These are phyloP conservation scores for Steinernema feltiae DNA, from an alignment of 1,140 invertebrate genomes.

Conservation along the genomic window DNA sequence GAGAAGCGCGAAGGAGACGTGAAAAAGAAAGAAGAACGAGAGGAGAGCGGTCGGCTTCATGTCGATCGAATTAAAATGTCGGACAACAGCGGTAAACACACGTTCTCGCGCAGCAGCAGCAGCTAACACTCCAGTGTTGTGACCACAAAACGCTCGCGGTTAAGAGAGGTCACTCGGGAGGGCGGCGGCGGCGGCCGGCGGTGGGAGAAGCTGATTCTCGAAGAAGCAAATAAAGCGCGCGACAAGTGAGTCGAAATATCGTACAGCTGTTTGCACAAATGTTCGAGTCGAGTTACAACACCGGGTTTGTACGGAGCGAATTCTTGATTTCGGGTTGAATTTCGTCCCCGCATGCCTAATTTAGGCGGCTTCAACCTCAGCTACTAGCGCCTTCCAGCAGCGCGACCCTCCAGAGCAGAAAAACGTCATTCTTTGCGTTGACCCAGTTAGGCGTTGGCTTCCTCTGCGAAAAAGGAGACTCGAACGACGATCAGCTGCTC, in stretches of 20 bases:
- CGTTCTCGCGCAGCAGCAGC: background rate
- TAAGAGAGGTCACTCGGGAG: slow-evolving; percentile 10
- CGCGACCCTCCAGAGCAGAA: no score
- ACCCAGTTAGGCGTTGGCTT: no score
- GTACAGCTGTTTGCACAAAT: slow-evolving; percentile 13
- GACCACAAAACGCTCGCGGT: background rate
- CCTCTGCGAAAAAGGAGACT: no score
- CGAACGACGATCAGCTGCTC: no score
- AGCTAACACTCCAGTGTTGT: background rate
- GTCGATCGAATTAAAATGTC: background rate
- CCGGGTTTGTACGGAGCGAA: background rate
- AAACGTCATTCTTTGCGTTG: no score
- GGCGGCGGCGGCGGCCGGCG: background rate
- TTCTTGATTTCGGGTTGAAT: background rate
- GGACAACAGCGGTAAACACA: background rate
- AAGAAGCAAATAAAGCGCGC: slow-evolving; percentile 4
- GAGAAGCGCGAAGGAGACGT: background rate
- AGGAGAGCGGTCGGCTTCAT: background rate
- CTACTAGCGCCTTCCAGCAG: no score
- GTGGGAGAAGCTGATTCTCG: background rate
- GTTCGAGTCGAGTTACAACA: slow-evolving; percentile 15
- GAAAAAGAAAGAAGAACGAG: background rate
- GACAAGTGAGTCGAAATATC: background rate
- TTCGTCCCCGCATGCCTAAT: background rate
- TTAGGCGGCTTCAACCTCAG: no score